Conservation (phyloP, 1,140 invertebrate species). For the Kradibia gibbosae region DNA sequence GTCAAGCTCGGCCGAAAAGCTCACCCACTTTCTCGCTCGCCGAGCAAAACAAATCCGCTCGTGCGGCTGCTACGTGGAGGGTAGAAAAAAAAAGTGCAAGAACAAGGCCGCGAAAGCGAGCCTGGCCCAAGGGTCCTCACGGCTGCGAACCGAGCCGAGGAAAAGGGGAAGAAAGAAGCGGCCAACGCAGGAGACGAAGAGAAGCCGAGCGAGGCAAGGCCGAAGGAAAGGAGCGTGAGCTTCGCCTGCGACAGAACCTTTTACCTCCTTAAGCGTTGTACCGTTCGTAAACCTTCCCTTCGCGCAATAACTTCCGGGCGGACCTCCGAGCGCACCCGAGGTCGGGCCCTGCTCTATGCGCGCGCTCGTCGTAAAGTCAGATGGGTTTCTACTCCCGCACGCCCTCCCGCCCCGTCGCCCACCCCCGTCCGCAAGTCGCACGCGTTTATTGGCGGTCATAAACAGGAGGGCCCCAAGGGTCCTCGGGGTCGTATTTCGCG, state of each 20-base stretch:
- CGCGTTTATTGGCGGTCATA: conserved; percentile 47
- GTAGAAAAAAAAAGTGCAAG: neutral
- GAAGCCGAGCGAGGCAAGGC: too few relatives aligned
- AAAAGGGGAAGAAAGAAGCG: neutral
- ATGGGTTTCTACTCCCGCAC: neutral
- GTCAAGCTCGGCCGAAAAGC: neutral
- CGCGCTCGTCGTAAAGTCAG: neutral
- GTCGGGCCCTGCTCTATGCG: neutral
- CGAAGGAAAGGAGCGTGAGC: neutral
- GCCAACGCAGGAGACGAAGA: neutral
- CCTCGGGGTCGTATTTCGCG: conserved; percentile 22
- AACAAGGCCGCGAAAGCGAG: neutral
- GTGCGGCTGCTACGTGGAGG: too few relatives aligned
- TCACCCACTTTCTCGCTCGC: conserved; percentile 7
- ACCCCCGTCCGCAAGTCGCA: neutral
- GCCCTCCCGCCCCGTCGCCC: neutral
- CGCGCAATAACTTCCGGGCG: neutral
- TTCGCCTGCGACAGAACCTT: neutral
- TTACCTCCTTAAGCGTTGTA: neutral
- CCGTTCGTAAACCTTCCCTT: conserved; percentile 19
- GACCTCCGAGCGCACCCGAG: too few relatives aligned
- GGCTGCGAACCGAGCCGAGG: neutral
- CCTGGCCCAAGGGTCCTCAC: neutral
- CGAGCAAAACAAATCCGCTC: neutral
- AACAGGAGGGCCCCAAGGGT: neutral